Base-by-base conservation (phyloP, 2,113 vertebrate genomes). In the Terrapene triunguis region DNA sequence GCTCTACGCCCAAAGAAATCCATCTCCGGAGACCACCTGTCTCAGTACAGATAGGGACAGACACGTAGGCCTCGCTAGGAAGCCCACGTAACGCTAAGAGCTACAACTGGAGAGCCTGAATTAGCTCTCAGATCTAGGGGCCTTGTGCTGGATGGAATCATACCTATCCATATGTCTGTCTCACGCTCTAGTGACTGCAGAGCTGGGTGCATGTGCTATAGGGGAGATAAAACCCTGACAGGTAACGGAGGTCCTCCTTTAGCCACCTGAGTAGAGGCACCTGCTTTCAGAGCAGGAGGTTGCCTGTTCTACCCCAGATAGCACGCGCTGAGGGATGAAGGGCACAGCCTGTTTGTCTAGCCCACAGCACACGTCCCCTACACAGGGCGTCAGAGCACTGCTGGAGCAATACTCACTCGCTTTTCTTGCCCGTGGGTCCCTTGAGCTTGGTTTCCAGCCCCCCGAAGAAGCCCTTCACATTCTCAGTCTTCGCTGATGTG, bases 401-500 rank as follows among this genome's bases (percentile, higher is more conserved):
- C 1, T 0, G 0, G 2, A 22, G 79, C 0, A 19, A 54, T 42
- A 98, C 99, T 98, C 95, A 99, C 99, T 99, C 98, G 3, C 93
- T 98, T 84, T 97, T 99, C 57, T 96, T 98, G 86, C 89, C 84
- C 53, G 96, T 62, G 0, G 99, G 99, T 57, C 98, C 98, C 96
- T 99, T 99, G 95, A 99, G 97, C 85, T 99, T 99, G 98, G 98
- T 99, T 97, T 99, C 99, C 91, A 99, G 97, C 13, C 99, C 99
- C 48, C 99, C 99, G 0, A 99, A 99, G 96, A 99, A 99, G 80
- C 99, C 99, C 83, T 99, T 99, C 96, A 99, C 97, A 0, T 99
- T 98, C 90, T 99, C 99, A 0, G 98, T 98, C 97, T 98, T 99
- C 12, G 97, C 97, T 0, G 99, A 98, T 0, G 99, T 99, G 97